A percentile compares a stretch with the other conserved stretches of the same genome.
These are phyloP conservation scores for Theonella swinhoei DNA, from an alignment of 37 sponge, comb jelly and placozoan genomes.

Conservation along the genomic window DNA sequence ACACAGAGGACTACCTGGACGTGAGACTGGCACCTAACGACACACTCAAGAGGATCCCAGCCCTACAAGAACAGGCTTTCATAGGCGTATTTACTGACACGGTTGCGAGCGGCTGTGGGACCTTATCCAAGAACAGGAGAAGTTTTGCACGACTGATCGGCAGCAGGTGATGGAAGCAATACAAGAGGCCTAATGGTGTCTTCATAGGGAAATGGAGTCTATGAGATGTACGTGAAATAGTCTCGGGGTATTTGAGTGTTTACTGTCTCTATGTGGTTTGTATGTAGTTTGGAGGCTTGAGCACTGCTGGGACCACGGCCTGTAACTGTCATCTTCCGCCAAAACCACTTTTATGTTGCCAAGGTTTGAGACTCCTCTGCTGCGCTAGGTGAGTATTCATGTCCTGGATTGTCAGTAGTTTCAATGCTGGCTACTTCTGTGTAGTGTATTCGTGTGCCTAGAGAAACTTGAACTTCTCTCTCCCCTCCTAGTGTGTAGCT, in stretches of 20 bases:
- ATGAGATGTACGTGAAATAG: conserved; percentile 73
- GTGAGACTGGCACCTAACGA: no score
- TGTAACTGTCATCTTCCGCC: conserved; percentile 73
- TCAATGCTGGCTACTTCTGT: no score
- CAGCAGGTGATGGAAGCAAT: conserved; percentile 63
- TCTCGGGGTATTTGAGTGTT: conserved; percentile 56
- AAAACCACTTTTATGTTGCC: conserved; percentile 78
- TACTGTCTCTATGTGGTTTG: conserved; percentile 58
- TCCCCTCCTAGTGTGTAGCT: no score
- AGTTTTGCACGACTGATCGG: conserved; percentile 41
- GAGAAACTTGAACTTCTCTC: no score
- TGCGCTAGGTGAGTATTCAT: conserved; percentile 55
- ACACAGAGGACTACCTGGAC: no score
- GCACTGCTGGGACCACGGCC: no score
- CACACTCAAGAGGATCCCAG: no score
- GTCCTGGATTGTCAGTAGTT: no score
- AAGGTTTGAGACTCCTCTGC: conserved; percentile 93
- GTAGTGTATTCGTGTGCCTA: no score
- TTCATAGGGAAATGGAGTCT: conserved; percentile 80
- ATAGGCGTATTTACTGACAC: no score
- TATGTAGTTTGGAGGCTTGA: conserved; percentile 85
- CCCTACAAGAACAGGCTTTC: no score
- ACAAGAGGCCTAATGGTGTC: conserved; percentile 60
- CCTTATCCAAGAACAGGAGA: conserved; percentile 46
- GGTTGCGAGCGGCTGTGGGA: conserved; percentile 86